Percentiles rank a stretch among this genome's conserved stretches.
Evolutionary conservation across 2,888 invertebrate genomes (phyloP).

Genomic region (Phengaris alcon): DNA sequence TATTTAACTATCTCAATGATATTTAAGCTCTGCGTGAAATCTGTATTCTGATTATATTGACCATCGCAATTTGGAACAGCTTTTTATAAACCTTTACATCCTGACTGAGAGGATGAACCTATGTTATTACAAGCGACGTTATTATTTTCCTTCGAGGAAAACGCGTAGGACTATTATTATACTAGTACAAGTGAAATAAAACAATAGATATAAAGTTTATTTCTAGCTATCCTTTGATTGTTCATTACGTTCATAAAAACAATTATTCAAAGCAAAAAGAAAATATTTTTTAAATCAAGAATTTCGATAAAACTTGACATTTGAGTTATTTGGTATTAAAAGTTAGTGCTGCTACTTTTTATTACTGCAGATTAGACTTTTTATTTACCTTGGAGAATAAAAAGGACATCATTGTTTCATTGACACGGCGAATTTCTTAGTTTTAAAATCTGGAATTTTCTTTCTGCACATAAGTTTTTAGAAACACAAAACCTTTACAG

Average conservation of each 20-base stretch:
- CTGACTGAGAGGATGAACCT: too few relatives aligned
- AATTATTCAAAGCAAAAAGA: background rate
- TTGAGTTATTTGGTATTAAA: conserved; percentile 1
- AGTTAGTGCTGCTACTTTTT: background rate
- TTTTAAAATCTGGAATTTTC: conserved; percentile 39
- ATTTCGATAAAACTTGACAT: conserved; percentile 1
- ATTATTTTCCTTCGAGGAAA: background rate
- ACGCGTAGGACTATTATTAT: background rate
- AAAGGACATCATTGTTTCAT: conserved; percentile 16
- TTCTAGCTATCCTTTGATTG: background rate
- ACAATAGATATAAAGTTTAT: background rate
- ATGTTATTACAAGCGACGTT: too few relatives aligned
- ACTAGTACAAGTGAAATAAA: background rate
- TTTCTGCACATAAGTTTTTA: conserved; percentile 48
- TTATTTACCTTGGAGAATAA: conserved; percentile 1
- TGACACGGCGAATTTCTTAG: background rate
- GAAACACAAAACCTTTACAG: conserved; percentile 56
- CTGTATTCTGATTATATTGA: too few relatives aligned
- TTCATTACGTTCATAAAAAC: background rate
- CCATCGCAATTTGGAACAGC: too few relatives aligned
- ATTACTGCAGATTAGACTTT: conserved; percentile 13
- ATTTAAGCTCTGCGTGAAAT: too few relatives aligned
- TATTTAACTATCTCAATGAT: too few relatives aligned
- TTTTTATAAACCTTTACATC: too few relatives aligned
- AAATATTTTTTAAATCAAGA: background rate